Base-by-base conservation (phyloP, 1,140 invertebrate genomes). In the Pinna nobilis region DNA sequence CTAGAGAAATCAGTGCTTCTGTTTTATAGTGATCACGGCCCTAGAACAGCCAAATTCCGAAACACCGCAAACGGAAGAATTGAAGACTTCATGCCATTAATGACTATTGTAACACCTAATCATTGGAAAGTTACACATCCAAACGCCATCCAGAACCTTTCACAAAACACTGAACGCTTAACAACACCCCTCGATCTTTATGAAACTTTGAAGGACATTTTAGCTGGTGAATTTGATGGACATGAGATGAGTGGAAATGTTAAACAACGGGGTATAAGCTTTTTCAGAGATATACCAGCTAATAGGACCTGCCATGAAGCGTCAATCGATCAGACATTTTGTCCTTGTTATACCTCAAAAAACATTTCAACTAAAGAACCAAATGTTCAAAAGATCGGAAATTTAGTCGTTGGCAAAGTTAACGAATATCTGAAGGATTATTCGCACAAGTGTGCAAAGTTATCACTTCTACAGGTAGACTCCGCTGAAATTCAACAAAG, bases 1-100 rank as follows among this genome's bases (percentile, higher is more conserved):
- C 78, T 92, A 1, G 86, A 91, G 23, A 89, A 92, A 74, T 92
- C 93, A 0, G 85, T 92, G 0, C 86, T 98, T 0, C 90, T 98
- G 30, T 92, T 98, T 20, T 90, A 97, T 76, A 97, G 95, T 80
- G 97, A 99, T 88, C 97, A 99, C 86, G 97, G 97, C 78, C 93
- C 97, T 82, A 88, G 97, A 44, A 98, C 94, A 90, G 96, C 96
- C 2, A 89, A 90, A 4, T 93, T 96, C 25, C 86, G 94, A 39
- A 88, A 92, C 76, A 97, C 96, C 0, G 94, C 94, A 84, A 92
- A 91, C 61, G 97, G 97, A 0, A 93, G 94, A 85, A 90, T 97
- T 72, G 96, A 98, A 86, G 96, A 98, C 84, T 89, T 96, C 50
- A 87, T 98, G 30, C 97, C 97, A 0, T 94, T 96, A 70, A 90